phyloP scores from a whole-genome alignment of 2,113 vertebrate genomes.

The Catharus bicknelli region DNA sequence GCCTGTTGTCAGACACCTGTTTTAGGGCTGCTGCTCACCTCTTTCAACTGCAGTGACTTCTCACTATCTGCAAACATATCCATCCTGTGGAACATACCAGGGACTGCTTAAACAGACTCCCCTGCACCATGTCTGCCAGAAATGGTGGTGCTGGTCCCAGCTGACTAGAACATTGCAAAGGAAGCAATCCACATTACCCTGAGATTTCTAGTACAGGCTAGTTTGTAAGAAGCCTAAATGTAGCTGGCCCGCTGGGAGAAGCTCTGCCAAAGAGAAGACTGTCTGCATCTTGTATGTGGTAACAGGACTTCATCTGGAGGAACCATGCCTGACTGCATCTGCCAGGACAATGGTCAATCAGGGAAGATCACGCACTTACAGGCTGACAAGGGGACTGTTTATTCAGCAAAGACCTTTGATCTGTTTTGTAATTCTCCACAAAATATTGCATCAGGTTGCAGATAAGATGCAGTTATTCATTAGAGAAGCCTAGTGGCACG shows the following conservation, averaged over 20 bases:
- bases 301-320: background rate
- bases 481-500: background rate
- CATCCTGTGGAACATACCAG: background rate
- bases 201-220: background rate
- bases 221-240: background rate
- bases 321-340: background rate
- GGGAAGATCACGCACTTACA: background rate
- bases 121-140: background rate
- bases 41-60: background rate
- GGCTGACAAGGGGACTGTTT: background rate
- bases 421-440: slow-evolving; percentile 40
- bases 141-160: rapidly evolving
- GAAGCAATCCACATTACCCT: background rate
- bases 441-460: slow-evolving; percentile 45
- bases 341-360: background rate
- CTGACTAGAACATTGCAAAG: background rate
- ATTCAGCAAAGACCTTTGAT: slow-evolving; percentile 40
- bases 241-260: rapidly evolving
- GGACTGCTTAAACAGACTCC: background rate
- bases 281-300: background rate
- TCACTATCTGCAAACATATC: background rate
- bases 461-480: slow-evolving; percentile 40
- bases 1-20: background rate
- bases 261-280: background rate
- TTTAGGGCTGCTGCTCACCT: background rate